A percentile compares a stretch with the other conserved stretches of the same genome.
phyloP scores from a whole-genome alignment of 2,797 vertebrate genomes.

The Cossypha niveicapilla region DNA sequence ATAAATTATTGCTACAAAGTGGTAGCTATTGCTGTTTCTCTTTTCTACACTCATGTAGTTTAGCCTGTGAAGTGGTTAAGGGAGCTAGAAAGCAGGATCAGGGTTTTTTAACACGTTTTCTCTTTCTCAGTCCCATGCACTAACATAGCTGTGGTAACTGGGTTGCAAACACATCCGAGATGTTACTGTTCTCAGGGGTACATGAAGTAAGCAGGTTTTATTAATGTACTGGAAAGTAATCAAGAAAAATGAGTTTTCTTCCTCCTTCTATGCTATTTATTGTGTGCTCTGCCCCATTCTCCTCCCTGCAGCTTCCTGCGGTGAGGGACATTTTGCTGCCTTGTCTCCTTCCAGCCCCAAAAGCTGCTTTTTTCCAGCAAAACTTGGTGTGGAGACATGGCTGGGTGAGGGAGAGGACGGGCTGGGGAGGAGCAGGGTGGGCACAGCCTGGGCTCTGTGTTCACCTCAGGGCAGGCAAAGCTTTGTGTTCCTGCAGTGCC shows the following conservation, averaged over 20 bases:
- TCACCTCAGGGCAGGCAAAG: not conserved
- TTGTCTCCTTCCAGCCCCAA: not conserved
- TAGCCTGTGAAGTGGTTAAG: not conserved
- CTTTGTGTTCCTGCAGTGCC: not conserved
- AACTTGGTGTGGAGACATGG: not conserved
- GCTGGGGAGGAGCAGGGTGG: not conserved
- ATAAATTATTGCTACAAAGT: not conserved
- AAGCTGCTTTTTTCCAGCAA: not conserved
- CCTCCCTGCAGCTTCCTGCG: not conserved
- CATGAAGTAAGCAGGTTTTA: not conserved
- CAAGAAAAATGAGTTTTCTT: not conserved
- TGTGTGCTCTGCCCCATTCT: not conserved
- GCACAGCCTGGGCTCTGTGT: not conserved
- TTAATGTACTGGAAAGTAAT: not conserved
- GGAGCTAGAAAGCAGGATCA: not conserved
- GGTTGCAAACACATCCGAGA: not conserved
- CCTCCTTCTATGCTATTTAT: not conserved
- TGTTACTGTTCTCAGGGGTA: not conserved
- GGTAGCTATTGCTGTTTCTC: not conserved
- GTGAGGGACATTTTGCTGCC: not conserved
- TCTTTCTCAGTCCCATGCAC: not conserved
- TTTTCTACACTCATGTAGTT: not conserved
- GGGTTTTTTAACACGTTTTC: rapidly evolving
- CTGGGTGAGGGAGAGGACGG: not conserved
- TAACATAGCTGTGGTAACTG: not conserved